These are phyloP conservation scores for Rhingia campestris DNA, from an alignment of 2,888 invertebrate genomes.

Conservation along the genomic window DNA sequence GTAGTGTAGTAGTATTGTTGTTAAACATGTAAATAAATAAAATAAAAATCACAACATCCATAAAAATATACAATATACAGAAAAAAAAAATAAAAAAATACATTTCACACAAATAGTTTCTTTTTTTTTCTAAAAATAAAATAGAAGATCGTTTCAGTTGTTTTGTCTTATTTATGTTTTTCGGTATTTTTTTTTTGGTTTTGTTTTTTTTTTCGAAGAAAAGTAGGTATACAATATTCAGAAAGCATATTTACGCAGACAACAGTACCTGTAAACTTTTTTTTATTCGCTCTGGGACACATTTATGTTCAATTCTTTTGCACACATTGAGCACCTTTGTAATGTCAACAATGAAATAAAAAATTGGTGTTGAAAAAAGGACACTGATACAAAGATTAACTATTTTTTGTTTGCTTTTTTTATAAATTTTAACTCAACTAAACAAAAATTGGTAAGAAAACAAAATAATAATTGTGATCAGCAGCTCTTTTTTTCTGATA, in stretches of 20 bases:
- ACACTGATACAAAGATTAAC: constrained; percentile 78
- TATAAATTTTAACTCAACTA: constrained; percentile 68
- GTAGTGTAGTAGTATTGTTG: constrained; percentile 59
- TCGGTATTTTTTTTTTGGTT: not conserved
- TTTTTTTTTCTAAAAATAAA: constrained; percentile 60
- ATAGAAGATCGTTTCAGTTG: constrained; percentile 67
- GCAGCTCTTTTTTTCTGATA: constrained; percentile 62
- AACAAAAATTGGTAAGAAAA: constrained; percentile 37
- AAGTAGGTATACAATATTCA: constrained; percentile 62
- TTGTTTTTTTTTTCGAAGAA: constrained; percentile 25
- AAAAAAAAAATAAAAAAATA: constrained; percentile 15
- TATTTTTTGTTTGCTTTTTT: constrained; percentile 76
- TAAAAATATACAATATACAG: constrained; percentile 29
- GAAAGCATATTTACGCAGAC: constrained; percentile 74
- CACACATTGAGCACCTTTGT: constrained; percentile 74
- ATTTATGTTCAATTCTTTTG: constrained; percentile 72
- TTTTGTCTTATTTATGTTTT: constrained; percentile 27
- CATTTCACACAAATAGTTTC: constrained; percentile 28
- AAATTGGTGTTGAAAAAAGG: constrained; percentile 75
- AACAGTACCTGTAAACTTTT: constrained; percentile 70
- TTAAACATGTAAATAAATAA: constrained; percentile 33
- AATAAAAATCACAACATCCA: constrained; percentile 35
- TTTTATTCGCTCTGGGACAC: constrained; percentile 71
- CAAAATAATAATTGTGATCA: constrained; percentile 58
- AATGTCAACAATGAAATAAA: constrained; percentile 69